Percentiles rank a stretch among this genome's conserved stretches.
These are phyloP conservation scores for Penaeus chinensis DNA, from an alignment of 1,140 invertebrate species.

Conservation along the genomic window DNA sequence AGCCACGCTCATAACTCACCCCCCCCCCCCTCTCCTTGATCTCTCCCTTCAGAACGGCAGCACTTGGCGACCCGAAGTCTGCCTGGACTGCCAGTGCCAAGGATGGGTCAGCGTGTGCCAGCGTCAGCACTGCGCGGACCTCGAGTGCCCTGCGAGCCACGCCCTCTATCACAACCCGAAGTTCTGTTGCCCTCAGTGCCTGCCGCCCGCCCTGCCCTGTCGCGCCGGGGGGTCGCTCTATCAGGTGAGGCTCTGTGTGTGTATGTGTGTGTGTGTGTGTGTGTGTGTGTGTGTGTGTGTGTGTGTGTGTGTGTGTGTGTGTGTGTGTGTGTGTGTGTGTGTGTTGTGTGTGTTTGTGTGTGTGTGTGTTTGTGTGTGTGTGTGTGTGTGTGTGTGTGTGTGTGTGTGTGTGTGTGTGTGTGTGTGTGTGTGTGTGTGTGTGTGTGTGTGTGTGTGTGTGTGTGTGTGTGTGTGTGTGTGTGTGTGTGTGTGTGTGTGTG, in stretches of 20 bases:
- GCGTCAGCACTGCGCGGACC: slow-evolving; percentile 9
- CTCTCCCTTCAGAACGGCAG: slow-evolving; percentile 17
- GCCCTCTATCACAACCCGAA: slow-evolving; percentile 8
- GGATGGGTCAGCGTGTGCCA: slow-evolving; percentile 29
- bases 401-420: no score
- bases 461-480: no score
- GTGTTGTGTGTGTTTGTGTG: neutral
- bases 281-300: no score
- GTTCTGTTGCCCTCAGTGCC: slow-evolving; percentile 32
- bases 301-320: no score
- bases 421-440: no score
- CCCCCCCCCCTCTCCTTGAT: neutral
- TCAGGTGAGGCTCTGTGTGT: neutral
- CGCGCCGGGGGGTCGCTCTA: slow-evolving; percentile 28
- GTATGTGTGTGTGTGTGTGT: no score
- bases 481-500: no score
- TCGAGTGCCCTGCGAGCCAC: slow-evolving; percentile 1
- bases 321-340: no score
- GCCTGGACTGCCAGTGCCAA: slow-evolving; percentile 32
- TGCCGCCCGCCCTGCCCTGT: slow-evolving; percentile 2
- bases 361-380: no score
- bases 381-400: no score
- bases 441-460: no score
- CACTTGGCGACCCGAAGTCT: slow-evolving; percentile 23
- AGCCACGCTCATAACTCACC: neutral